Percentiles rank a stretch among this genome's conserved stretches.
Conservation (phyloP, 1,140 invertebrate species). For the Megathymus violae region DNA sequence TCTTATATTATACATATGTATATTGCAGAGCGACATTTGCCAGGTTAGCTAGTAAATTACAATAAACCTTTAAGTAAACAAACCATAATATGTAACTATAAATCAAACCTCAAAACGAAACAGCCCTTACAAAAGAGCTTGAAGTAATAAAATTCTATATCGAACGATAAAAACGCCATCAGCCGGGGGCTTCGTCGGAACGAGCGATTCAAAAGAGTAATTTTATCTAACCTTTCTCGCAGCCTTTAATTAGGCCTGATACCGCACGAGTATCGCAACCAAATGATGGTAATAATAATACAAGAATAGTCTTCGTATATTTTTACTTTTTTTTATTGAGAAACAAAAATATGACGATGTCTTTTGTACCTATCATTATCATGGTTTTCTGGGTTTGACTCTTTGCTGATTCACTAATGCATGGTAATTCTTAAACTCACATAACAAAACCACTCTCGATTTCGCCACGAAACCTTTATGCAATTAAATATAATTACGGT, state of each 20-base stretch:
- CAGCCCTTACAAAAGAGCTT: not conserved
- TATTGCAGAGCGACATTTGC: too few relatives aligned
- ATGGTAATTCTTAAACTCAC: too few relatives aligned
- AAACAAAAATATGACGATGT: too few relatives aligned
- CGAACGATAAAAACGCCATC: slow-evolving; percentile 3
- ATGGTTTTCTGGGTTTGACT: too few relatives aligned
- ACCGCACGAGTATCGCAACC: not conserved
- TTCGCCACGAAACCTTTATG: too few relatives aligned
- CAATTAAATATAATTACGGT: too few relatives aligned
- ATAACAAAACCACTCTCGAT: too few relatives aligned
- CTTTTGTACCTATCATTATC: too few relatives aligned
- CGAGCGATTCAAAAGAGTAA: slow-evolving; percentile 2
- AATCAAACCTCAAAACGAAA: too few relatives aligned
- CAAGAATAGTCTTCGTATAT: not conserved
- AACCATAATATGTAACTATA: too few relatives aligned
- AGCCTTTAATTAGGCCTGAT: slow-evolving; percentile 4
- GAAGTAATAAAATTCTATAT: not conserved
- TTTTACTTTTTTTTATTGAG: not conserved
- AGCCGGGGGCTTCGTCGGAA: slow-evolving; percentile 1
- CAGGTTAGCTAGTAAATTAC: not conserved
- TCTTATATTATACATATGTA: too few relatives aligned
- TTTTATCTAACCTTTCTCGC: slow-evolving; percentile 4
- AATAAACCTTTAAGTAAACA: not conserved
- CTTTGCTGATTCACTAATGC: too few relatives aligned
- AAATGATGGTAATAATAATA: not conserved